Percentiles rank a stretch among this genome's conserved stretches.
phyloP scores from a whole-genome alignment of 92 coral and sea anemone genomes.

The Metridium senile region DNA sequence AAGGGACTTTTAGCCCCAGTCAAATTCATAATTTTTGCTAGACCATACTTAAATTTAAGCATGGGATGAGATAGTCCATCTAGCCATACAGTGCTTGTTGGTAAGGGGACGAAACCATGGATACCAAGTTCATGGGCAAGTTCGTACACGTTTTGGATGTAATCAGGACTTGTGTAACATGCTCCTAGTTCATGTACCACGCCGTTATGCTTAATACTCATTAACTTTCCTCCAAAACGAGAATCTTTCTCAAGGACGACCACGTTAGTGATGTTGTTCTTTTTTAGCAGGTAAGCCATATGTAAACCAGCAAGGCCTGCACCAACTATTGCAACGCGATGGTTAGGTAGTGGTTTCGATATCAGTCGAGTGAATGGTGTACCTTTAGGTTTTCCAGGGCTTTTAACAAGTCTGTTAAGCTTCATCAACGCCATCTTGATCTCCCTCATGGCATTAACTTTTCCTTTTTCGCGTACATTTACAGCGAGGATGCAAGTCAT shows the following conservation, averaged over 20 bases:
- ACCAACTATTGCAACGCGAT: constrained; percentile 11
- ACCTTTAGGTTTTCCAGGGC: background rate
- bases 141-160: background rate
- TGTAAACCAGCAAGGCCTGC: constrained; percentile 17
- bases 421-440: background rate
- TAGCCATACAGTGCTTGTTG: background rate
- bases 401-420: background rate
- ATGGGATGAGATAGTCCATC: background rate
- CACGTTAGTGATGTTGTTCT: constrained; percentile 2
- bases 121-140: constrained; percentile 20
- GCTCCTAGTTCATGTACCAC: constrained; percentile 21
- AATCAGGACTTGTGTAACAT: constrained; percentile 18
- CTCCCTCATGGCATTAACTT: background rate
- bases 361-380: constrained; percentile 4
- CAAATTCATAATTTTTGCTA: constrained; percentile 22
- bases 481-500: no score
- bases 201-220: constrained; percentile 13
- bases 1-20: background rate
- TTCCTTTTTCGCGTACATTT: background rate
- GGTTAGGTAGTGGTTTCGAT: background rate
- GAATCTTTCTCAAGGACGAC: constrained; percentile 20
- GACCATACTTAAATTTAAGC: background rate
- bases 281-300: constrained; percentile 15
- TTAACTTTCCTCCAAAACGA: constrained; percentile 18
- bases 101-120: background rate